A percentile compares a stretch with the other conserved stretches of the same genome.
These are phyloP conservation scores for Lasioglossum figueresi DNA, from an alignment of 2,888 invertebrate species.

Conservation along the genomic window DNA sequence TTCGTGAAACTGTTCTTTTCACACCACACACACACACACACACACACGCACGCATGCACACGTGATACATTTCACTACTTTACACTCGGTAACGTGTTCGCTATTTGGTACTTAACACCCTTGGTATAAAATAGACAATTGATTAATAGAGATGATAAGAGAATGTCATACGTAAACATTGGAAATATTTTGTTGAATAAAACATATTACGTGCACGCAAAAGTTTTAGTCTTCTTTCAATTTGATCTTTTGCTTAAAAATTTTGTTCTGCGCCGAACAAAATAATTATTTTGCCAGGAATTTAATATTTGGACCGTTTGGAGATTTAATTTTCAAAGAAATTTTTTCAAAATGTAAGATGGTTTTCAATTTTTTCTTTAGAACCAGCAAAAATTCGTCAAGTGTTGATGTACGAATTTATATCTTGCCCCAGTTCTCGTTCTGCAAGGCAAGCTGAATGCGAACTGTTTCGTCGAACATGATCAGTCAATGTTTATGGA, in stretches of 20 bases:
- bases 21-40: too few species aligned
- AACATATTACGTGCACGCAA: neutral
- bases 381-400: neutral
- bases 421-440: neutral
- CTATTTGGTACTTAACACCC: neutral
- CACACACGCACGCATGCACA: too few species aligned
- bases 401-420: neutral
- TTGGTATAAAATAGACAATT: neutral
- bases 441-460: slow-evolving; percentile 1
- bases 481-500: slow-evolving; percentile 41
- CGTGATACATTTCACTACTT: neutral
- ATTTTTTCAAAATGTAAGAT: neutral
- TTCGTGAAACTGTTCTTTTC: neutral
- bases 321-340: neutral
- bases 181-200: neutral
- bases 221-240: neutral
- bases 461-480: slow-evolving; percentile 11
- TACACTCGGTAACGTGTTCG: neutral
- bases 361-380: neutral
- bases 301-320: neutral
- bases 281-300: neutral
- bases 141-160: neutral
- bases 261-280: neutral
- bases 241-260: too few species aligned
- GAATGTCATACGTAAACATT: neutral